Evolutionary conservation across 2,888 invertebrate species (phyloP), one percentile per base, ranked within the genome.

Genomic region (Actias luna): DNA sequence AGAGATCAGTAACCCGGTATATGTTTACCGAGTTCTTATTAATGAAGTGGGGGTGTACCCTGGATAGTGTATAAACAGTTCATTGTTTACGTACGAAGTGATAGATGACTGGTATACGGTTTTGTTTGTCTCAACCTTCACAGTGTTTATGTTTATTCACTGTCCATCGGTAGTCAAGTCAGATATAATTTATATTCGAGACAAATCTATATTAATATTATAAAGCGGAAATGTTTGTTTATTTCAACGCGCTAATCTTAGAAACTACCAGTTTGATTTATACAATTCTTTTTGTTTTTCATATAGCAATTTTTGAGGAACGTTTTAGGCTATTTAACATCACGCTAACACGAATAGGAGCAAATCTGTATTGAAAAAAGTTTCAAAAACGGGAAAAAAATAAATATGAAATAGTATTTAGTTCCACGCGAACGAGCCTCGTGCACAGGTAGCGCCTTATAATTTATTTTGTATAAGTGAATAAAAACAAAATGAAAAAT

Each of bases 121-220:
- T 29, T 16, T 60, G 60, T 65, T 62, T 65, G 55, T 29, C 33
- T 27, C 18, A n/a, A 50, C 52, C 65, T 59, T 27, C 14, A 27
- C 16, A 12, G 18, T 59, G 12, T 60, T 55, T 55, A 10, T 61
- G 59, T 63, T 62, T 64, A 58, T 58, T 31, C 62, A 62, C 58
- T 42, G 57, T 60, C 55, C 59, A 57, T 42, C 59, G 59, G 33
- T 61, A 59, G 67, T 61, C 58, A 61, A 63, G 62, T 68, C 62
- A 66, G n/a, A 29, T n/a, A 55, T 55, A 18, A 2, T 55, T 55
- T 29, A 2, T 16, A 27, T 55, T 29, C 16, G 55, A 8, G 27
- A 55, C 29, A 55, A 27, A 55, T n/a, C n/a, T n/a, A n/a, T n/a
- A n/a, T n/a, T n/a, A n/a, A n/a, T n/a, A n/a, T n/a, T n/a, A n/a